Evolutionary conservation across 2,113 vertebrate genomes (phyloP).

Genomic region (Podiceps cristatus): DNA sequence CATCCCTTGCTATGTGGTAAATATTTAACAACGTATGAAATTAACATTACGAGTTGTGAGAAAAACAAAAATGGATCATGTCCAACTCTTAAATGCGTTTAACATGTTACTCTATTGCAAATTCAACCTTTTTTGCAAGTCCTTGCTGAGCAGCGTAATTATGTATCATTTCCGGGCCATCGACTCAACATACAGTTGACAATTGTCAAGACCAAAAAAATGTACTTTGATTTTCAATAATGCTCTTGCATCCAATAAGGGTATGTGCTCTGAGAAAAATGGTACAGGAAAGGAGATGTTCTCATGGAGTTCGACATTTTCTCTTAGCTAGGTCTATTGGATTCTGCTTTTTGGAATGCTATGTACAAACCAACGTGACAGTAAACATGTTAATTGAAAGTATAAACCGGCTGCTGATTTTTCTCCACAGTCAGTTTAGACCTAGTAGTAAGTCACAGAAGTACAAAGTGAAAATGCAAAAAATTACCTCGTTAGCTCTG

Average conservation of each 20-base stretch:
- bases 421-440: neutral
- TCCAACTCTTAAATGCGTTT: neutral
- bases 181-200: neutral
- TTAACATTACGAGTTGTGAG: constrained; percentile 36
- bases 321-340: neutral
- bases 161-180: neutral
- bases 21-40: constrained; percentile 60
- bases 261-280: neutral
- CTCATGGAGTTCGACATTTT: neutral
- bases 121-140: neutral
- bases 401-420: neutral
- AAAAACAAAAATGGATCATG: constrained; percentile 14
- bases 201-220: neutral
- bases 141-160: neutral
- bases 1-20: constrained; percentile 7
- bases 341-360: neutral
- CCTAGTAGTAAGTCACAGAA: neutral
- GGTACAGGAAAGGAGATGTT: neutral
- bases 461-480: neutral
- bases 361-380: neutral
- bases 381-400: neutral
- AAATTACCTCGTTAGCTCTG: neutral
- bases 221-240: neutral
- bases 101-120: neutral
- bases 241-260: neutral